Conservation (phyloP, 2,113 vertebrate genomes). For the Pseudorasbora parva region DNA sequence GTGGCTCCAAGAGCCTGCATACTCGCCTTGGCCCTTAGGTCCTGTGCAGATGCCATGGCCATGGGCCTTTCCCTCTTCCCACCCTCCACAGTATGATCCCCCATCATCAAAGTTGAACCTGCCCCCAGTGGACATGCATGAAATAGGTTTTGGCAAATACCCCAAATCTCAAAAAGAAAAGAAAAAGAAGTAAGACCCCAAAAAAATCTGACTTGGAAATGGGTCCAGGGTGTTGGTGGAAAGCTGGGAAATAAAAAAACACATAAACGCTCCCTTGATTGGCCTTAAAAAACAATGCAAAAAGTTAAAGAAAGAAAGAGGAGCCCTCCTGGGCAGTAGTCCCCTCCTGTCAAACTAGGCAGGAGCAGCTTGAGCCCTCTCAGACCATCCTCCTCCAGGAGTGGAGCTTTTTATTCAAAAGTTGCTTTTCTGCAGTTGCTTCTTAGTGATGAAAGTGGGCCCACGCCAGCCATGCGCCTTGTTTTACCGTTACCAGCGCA, state of each 20-base stretch:
- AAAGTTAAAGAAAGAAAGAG: slow-evolving; percentile 26
- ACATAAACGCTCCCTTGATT: neutral
- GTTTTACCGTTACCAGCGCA: slow-evolving; percentile 68
- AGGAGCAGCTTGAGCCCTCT: slow-evolving; percentile 42
- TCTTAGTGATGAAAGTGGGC: slow-evolving; percentile 45
- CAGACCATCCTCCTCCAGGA: slow-evolving; percentile 55
- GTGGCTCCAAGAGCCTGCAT: slow-evolving; percentile 96
- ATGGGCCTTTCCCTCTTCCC: slow-evolving; percentile 99
- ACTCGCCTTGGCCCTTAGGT: slow-evolving; percentile 98
- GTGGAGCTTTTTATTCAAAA: slow-evolving; percentile 39
- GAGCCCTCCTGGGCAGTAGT: slow-evolving; percentile 33
- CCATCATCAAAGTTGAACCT: slow-evolving; percentile 99
- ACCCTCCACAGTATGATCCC: slow-evolving; percentile 99
- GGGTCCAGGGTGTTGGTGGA: slow-evolving; percentile 5
- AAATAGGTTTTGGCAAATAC: slow-evolving; percentile 85
- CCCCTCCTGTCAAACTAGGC: slow-evolving; percentile 52
- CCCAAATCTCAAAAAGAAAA: slow-evolving; percentile 62
- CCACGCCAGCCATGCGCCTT: slow-evolving; percentile 60
- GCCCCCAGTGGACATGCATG: slow-evolving; percentile 91
- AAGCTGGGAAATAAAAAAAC: neutral
- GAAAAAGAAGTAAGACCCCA: slow-evolving; percentile 41
- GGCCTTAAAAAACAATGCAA: neutral
- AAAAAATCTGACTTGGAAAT: slow-evolving; percentile 34
- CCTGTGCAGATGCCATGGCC: slow-evolving; percentile 99
- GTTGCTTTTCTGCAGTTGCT: slow-evolving; percentile 45